Evolutionary conservation across 1,140 invertebrate genomes (phyloP).

Genomic region (Rhopalosiphum maidis): DNA sequence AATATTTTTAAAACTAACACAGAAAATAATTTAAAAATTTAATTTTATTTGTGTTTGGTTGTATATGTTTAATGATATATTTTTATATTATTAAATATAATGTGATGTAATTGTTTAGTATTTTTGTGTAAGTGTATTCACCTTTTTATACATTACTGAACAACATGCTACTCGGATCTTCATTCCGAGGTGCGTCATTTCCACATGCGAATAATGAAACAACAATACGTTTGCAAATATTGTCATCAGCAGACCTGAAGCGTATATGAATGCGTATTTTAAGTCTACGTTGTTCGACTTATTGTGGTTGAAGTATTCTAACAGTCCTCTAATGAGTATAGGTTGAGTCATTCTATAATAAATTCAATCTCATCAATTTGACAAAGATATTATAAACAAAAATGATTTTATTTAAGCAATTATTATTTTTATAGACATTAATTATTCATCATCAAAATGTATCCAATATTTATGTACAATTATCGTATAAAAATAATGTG

Average conservation of each 20-base stretch:
- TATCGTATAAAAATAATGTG: too few species aligned
- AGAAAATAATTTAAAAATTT: too few species aligned
- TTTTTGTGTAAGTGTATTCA: not conserved
- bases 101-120: not conserved
- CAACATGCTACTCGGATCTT: not conserved
- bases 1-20: too few species aligned
- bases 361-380: too few species aligned
- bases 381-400: too few species aligned
- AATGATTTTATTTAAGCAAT: too few species aligned
- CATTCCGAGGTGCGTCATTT: not conserved
- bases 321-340: conserved; percentile 73
- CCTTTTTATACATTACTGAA: not conserved
- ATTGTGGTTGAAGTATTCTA: conserved; percentile 72
- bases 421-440: too few species aligned
- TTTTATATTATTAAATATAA: not conserved
- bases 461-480: too few species aligned
- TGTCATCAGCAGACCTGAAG: conserved; percentile 72
- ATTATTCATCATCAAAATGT: too few species aligned
- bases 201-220: conserved; percentile 73
- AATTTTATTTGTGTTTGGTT: too few species aligned
- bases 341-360: conserved; percentile 70
- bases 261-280: conserved; percentile 72
- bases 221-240: conserved; percentile 74
- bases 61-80: not conserved
- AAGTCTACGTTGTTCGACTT: conserved; percentile 59